Percentiles rank a stretch among this genome's conserved stretches.
Conservation (phyloP, 2,888 invertebrate species). For the Pseudeuparius sepicola region DNA sequence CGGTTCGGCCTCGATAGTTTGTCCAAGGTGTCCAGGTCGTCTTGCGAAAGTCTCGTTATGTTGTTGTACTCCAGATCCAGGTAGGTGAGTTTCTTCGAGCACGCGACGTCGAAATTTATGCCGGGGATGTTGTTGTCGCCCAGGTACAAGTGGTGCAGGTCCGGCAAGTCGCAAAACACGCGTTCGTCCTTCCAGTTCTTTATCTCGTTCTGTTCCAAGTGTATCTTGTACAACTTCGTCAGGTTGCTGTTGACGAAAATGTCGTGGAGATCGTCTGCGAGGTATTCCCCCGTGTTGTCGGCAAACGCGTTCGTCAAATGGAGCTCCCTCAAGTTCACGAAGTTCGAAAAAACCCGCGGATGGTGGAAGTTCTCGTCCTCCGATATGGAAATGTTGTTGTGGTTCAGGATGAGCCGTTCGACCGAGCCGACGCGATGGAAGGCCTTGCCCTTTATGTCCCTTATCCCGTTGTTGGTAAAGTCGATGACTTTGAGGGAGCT, state of each 20-base stretch:
- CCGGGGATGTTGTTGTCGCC: slow-evolving; percentile 54
- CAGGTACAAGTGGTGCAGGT: slow-evolving; percentile 55
- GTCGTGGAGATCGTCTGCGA: slow-evolving; percentile 58
- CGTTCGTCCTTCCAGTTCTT: slow-evolving; percentile 51
- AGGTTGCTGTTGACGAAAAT: slow-evolving; percentile 61
- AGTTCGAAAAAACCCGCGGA: slow-evolving; percentile 60
- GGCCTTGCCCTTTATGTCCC: slow-evolving; percentile 60
- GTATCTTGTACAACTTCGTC: slow-evolving; percentile 55
- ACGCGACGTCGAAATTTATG: slow-evolving; percentile 55
- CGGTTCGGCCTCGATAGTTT: slow-evolving; percentile 39
- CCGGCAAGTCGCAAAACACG: slow-evolving; percentile 61
- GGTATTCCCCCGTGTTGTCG: slow-evolving; percentile 48
- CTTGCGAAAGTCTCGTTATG: slow-evolving; percentile 46
- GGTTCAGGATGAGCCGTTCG: slow-evolving; percentile 56
- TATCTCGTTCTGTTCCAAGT: slow-evolving; percentile 69
- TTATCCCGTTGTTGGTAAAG: slow-evolving; percentile 63
- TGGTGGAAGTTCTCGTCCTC: slow-evolving; percentile 51
- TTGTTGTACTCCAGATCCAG: slow-evolving; percentile 60
- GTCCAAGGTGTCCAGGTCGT: slow-evolving; percentile 50
- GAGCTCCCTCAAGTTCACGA: slow-evolving; percentile 55
- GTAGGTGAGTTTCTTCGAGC: slow-evolving; percentile 54
- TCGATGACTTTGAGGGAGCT: slow-evolving; percentile 54
- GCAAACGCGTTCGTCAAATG: slow-evolving; percentile 67
- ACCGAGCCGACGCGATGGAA: slow-evolving; percentile 65
- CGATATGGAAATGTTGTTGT: slow-evolving; percentile 57